Evolutionary conservation across 1,140 invertebrate species (phyloP), one percentile per base, ranked within the genome.

Genomic region (Ceratitis capitata): DNA sequence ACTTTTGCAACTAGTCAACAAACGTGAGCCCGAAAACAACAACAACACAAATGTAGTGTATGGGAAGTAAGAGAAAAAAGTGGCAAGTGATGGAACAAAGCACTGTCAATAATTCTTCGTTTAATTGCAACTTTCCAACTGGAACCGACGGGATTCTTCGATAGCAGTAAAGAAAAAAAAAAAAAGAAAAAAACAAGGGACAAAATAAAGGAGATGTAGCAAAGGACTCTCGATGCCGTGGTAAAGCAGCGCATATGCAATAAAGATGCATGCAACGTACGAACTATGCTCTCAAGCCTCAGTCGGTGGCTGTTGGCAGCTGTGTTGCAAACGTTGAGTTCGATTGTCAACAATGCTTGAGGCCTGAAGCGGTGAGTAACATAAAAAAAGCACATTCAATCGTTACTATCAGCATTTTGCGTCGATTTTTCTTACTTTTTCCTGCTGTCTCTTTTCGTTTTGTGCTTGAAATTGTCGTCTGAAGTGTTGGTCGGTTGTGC

Each of bases 21-120:
- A 78, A 45, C 69, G 39, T 78, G 69, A 35, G 35, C 69, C n/a
- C n/a, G n/a, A 26, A 5, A 78, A 39, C 39, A 78, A 26, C 69
- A 23, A 39, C 69, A 78, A 7, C 19, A n/a, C n/a, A n/a, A n/a
- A n/a, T n/a, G n/a, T n/a, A n/a, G n/a, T 39, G 39, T 23, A 45
- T 6, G 16, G n/a, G 39, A 26, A 64, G n/a, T 9, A 9, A 32
- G 9, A 39, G 32, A 78, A 45, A 45, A 78, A 78, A 78, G 69
- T 29, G 58, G n/a, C 39, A 45, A 78, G 69, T 78, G 69, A 78
- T 78, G 69, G 69, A 78, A 78, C 69, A 78, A 78, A 78, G 69
- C 45, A 78, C 83, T 89, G 89, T 89, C 89, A 88, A 89, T 89
- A 89, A 90, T 88, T 90, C 89, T 88, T 86, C 85, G 86, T 88